phyloP scores from a whole-genome alignment of 2,797 vertebrate genomes.

The Coreius guichenoti region DNA sequence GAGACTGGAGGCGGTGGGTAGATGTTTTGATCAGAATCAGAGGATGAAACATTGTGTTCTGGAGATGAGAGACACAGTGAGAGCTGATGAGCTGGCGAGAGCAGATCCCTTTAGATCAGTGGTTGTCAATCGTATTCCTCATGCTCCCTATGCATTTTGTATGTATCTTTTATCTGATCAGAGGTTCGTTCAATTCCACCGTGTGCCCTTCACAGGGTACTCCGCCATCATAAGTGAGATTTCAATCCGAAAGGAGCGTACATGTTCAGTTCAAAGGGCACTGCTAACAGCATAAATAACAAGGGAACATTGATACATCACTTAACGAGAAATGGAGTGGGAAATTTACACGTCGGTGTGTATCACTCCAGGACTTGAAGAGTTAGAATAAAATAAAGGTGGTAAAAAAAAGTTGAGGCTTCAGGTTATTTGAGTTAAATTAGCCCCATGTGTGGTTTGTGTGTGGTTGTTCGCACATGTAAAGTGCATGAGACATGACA shows the following conservation, averaged over 20 bases:
- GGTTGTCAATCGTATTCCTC: background rate
- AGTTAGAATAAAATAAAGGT: too few relatives aligned
- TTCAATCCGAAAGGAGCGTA: background rate
- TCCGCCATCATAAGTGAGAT: background rate
- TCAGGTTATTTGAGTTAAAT: background rate
- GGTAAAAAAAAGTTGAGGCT: background rate
- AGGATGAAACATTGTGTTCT: slow-evolving; percentile 21
- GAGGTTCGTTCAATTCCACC: background rate
- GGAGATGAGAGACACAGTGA: slow-evolving; percentile 7
- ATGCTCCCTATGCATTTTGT: background rate
- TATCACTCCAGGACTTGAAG: too few relatives aligned
- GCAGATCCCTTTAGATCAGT: slow-evolving; percentile 21
- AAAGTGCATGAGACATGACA: background rate
- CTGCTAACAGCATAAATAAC: background rate
- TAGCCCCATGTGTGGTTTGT: too few relatives aligned
- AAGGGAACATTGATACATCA: background rate
- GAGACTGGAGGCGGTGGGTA: slow-evolving; percentile 40
- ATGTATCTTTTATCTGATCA: background rate
- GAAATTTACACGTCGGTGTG: too few relatives aligned
- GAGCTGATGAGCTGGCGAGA: slow-evolving; percentile 17
- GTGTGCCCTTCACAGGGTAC: background rate
- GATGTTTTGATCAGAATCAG: slow-evolving; percentile 45
- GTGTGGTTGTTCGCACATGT: background rate
- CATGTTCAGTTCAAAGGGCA: background rate
- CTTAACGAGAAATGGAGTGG: background rate